Conservation (phyloP, 2,113 vertebrate species). For the Brevimyrus niger region DNA sequence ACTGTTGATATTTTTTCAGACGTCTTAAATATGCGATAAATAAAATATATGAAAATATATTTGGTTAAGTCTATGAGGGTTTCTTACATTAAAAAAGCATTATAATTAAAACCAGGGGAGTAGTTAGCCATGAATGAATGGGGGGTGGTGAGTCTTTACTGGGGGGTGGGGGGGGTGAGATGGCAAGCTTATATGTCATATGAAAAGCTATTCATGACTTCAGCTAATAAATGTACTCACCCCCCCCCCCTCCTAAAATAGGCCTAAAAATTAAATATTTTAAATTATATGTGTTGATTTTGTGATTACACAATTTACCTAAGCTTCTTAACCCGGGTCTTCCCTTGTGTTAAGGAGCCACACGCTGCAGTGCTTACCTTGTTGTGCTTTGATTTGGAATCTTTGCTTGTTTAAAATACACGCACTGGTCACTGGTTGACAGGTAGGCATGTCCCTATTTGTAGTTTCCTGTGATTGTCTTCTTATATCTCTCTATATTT, state of each 20-base stretch:
- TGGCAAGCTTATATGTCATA: too few relatives aligned
- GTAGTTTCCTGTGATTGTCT: background rate
- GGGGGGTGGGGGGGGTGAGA: too few relatives aligned
- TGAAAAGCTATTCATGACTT: too few relatives aligned
- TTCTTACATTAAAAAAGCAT: background rate
- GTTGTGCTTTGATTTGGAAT: background rate
- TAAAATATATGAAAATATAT: too few relatives aligned
- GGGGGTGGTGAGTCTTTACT: too few relatives aligned
- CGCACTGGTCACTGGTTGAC: background rate
- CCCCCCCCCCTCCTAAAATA: too few relatives aligned
- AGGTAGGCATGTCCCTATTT: background rate
- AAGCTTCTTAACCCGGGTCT: background rate
- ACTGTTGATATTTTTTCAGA: background rate
- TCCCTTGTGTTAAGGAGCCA: background rate
- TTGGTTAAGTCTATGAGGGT: background rate
- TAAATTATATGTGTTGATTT: background rate
- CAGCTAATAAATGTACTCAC: too few relatives aligned
- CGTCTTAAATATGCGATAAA: background rate
- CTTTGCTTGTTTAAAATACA: background rate
- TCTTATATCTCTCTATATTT: background rate
- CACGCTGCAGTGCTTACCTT: background rate
- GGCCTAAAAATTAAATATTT: background rate
- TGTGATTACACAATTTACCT: background rate
- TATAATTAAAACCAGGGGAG: too few relatives aligned
- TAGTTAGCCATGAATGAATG: background rate